A percentile compares a stretch with the other conserved stretches of the same genome.
Evolutionary conservation across 2,888 invertebrate species (phyloP).

Genomic region (Teinopalpus imperialis): DNA sequence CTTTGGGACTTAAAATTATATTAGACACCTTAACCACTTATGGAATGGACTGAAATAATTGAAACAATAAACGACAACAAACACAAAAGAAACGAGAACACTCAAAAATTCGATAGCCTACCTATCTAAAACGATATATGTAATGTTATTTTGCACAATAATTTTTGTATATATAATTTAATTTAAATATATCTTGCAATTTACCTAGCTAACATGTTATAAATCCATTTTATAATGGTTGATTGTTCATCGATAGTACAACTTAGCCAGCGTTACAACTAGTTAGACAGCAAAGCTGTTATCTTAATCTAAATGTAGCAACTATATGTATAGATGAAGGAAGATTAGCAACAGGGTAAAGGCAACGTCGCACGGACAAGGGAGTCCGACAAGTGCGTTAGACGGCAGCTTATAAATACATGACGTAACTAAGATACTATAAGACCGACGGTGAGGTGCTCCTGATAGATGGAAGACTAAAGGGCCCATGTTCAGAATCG

Average conservation of each 20-base stretch:
- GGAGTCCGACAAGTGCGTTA: slow-evolving; percentile 10
- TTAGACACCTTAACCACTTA: slow-evolving; percentile 46
- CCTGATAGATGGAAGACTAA: not conserved
- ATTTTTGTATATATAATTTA: slow-evolving; percentile 58
- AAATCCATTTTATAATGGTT: slow-evolving; percentile 53
- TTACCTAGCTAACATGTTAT: slow-evolving; percentile 61
- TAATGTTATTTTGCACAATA: slow-evolving; percentile 49
- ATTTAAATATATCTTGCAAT: slow-evolving; percentile 65
- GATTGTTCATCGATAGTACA: slow-evolving; percentile 34
- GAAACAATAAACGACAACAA: slow-evolving; percentile 32
- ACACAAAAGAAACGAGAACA: slow-evolving; percentile 36
- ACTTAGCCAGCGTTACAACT: slow-evolving; percentile 39
- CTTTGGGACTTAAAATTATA: slow-evolving; percentile 67
- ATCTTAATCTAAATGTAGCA: slow-evolving; percentile 37
- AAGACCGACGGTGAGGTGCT: not conserved
- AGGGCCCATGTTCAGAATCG: not conserved
- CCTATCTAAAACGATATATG: slow-evolving; percentile 57
- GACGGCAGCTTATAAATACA: slow-evolving; percentile 30
- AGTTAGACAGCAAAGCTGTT: slow-evolving; percentile 51
- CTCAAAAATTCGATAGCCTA: slow-evolving; percentile 64
- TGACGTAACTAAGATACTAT: not conserved
- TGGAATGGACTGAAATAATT: slow-evolving; percentile 45
- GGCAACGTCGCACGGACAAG: slow-evolving; percentile 51
- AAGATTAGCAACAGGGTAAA: slow-evolving; percentile 61
- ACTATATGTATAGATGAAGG: slow-evolving; percentile 53